A percentile compares a stretch with the other conserved stretches of the same genome.
These are phyloP conservation scores for Drosophila sturtevanti DNA, from an alignment of 1,140 invertebrate genomes.

Conservation along the genomic window DNA sequence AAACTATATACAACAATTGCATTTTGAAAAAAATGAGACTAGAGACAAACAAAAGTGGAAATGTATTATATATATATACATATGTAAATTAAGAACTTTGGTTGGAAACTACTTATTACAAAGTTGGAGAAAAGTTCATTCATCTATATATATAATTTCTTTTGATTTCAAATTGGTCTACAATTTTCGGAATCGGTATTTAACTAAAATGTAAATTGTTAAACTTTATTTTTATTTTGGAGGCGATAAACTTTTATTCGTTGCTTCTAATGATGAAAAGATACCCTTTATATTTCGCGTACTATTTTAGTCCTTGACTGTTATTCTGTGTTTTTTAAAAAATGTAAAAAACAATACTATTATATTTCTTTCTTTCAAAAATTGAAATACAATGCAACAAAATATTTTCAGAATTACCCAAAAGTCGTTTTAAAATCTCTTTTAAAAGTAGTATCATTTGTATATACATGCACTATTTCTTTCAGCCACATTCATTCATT, in stretches of 20 bases:
- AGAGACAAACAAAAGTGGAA: background rate
- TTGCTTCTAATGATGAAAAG: background rate
- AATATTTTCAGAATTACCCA: slow-evolving; percentile 44
- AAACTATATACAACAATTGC: background rate
- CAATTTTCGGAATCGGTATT: too few species aligned
- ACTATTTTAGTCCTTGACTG: slow-evolving; percentile 71
- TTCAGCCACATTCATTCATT: too few species aligned
- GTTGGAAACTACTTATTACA: too few species aligned
- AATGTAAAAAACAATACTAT: slow-evolving; percentile 24
- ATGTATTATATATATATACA: too few species aligned
- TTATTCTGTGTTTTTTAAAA: slow-evolving; percentile 54
- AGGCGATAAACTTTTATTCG: background rate
- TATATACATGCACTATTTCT: too few species aligned
- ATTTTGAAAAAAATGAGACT: background rate
- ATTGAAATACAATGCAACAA: slow-evolving; percentile 63
- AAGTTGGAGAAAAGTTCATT: too few species aligned
- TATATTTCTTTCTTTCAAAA: slow-evolving; percentile 39
- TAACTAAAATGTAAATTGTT: too few species aligned
- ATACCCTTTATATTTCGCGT: slow-evolving; percentile 18
- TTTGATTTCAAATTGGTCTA: too few species aligned
- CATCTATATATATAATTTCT: too few species aligned
- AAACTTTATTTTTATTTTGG: too few species aligned
- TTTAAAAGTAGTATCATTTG: too few species aligned
- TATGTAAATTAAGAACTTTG: too few species aligned
- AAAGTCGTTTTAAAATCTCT: slow-evolving; percentile 6